These are phyloP conservation scores for Dynastes hyllus DNA, from an alignment of 2,888 invertebrate genomes.

Conservation along the genomic window DNA sequence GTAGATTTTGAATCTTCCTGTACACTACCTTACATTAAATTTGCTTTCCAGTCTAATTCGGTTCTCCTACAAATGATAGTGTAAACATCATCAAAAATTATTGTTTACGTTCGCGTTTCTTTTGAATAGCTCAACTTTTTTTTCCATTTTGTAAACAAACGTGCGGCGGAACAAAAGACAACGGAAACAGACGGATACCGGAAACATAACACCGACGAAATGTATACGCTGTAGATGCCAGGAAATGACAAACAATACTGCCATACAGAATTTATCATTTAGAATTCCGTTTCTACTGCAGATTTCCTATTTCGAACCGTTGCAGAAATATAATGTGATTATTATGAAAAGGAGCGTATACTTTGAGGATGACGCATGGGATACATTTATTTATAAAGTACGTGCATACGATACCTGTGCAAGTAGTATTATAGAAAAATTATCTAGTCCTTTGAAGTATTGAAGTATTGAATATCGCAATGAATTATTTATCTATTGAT, in stretches of 20 bases:
- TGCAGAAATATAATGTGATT: conserved; percentile 17
- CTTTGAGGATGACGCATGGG: neutral
- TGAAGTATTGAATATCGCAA: too few relatives aligned
- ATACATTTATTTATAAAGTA: conserved; percentile 12
- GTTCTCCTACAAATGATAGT: neutral
- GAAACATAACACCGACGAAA: conserved; percentile 37
- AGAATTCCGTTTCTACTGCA: conserved; percentile 49
- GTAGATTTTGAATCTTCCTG: too few relatives aligned
- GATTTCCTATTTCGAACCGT: conserved; percentile 45
- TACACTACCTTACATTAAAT: too few relatives aligned
- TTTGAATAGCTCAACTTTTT: neutral
- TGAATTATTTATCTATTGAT: too few relatives aligned
- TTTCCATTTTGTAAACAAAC: conserved; percentile 19
- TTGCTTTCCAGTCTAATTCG: too few relatives aligned
- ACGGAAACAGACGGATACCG: conserved; percentile 29
- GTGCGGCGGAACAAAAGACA: conserved; percentile 25
- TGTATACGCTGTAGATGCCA: conserved; percentile 49
- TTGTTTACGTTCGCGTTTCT: neutral
- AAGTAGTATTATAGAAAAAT: too few relatives aligned
- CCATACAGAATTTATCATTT: conserved; percentile 48
- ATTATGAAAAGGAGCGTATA: conserved; percentile 13
- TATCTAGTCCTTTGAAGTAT: too few relatives aligned
- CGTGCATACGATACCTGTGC: neutral
- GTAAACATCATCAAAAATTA: conserved; percentile 9
- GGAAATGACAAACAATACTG: conserved; percentile 51